phyloP scores from a whole-genome alignment of 1,140 invertebrate genomes.

The Heliothis subflexa region DNA sequence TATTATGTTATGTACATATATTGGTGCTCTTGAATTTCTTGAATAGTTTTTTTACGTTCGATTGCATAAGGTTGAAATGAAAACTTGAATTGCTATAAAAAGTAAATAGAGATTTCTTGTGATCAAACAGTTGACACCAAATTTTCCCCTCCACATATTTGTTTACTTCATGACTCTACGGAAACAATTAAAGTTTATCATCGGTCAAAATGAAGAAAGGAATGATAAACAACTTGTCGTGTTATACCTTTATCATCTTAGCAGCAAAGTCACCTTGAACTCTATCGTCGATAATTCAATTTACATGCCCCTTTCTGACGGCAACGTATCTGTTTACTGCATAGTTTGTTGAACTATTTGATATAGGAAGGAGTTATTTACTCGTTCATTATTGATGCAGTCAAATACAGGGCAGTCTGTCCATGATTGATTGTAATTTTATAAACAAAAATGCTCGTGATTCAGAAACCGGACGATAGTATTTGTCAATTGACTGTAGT shows the following conservation, averaged over 20 bases:
- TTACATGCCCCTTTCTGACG: slow-evolving; percentile 8
- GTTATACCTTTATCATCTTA: neutral
- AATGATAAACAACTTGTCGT: neutral
- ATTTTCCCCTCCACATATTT: neutral
- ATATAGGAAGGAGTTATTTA: slow-evolving; percentile 14
- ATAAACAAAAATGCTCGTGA: too few relatives aligned
- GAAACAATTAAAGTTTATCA: neutral
- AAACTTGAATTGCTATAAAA: too few relatives aligned
- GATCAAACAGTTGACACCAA: too few relatives aligned
- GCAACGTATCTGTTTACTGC: neutral
- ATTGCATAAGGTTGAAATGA: too few relatives aligned
- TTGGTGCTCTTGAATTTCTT: neutral
- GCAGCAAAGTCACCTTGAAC: slow-evolving; percentile 25
- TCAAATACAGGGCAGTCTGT: neutral
- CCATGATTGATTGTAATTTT: too few relatives aligned
- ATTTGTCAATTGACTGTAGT: too few relatives aligned
- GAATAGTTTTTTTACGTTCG: too few relatives aligned
- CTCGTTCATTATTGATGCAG: neutral
- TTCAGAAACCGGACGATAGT: too few relatives aligned
- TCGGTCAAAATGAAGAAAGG: slow-evolving; percentile 5
- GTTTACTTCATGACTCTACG: neutral
- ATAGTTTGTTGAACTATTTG: slow-evolving; percentile 21
- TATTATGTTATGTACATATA: neutral
- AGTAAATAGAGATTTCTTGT: too few relatives aligned
- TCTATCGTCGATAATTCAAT: slow-evolving; percentile 1